phyloP scores from a whole-genome alignment of 2,797 vertebrate genomes.

The Coreius guichenoti region DNA sequence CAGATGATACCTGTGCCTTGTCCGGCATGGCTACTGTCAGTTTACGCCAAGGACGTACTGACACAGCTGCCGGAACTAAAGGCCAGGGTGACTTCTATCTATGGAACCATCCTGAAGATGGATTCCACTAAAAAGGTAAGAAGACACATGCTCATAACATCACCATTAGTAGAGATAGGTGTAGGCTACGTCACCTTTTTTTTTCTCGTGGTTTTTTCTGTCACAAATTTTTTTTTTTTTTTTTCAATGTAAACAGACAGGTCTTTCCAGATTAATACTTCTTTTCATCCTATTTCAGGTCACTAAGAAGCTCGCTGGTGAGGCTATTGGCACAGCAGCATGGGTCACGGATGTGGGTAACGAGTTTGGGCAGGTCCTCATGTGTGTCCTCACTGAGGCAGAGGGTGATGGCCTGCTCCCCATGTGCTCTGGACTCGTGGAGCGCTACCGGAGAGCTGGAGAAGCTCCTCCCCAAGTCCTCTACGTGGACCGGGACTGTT shows the following conservation, averaged over 20 bases:
- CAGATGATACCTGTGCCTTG: constrained; percentile 8
- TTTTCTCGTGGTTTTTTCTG: not conserved
- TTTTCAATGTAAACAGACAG: not conserved
- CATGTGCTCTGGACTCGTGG: not conserved
- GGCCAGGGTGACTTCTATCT: not conserved
- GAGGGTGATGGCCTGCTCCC: not conserved
- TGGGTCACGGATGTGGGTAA: not conserved
- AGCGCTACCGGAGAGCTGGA: not conserved
- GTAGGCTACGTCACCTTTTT: no score
- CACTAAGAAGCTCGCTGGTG: not conserved
- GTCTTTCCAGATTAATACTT: not conserved
- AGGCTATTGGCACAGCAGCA: not conserved
- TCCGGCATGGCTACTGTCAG: not conserved
- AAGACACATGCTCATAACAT: not conserved
- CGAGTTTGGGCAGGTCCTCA: not conserved
- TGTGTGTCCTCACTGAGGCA: not conserved
- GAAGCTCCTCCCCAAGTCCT: not conserved
- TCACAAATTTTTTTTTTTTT: not conserved
- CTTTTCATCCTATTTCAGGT: not conserved
- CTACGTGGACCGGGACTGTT: not conserved
- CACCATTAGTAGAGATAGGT: not conserved
- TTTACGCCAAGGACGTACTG: not conserved
- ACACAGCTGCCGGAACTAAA: not conserved
- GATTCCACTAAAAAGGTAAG: not conserved
- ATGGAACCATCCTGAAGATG: not conserved